Percentiles rank a stretch among this genome's conserved stretches.
Conservation (phyloP, 2,888 invertebrate species). For the Anaspis maculata region DNA sequence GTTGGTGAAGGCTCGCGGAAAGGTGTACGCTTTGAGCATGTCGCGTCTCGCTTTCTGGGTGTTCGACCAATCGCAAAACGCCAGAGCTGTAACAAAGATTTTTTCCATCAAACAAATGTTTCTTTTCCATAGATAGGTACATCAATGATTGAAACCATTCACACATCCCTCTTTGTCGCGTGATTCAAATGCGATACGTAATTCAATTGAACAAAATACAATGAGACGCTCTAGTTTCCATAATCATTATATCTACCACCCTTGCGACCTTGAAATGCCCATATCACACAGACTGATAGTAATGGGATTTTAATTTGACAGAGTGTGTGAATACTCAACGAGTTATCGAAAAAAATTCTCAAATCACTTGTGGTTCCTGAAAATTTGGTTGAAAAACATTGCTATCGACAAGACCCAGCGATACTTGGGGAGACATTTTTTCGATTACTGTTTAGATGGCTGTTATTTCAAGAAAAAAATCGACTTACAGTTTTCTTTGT, state of each 20-base stretch:
- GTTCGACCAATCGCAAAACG: slow-evolving; percentile 62
- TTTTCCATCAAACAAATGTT: slow-evolving; percentile 1
- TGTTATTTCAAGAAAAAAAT: slow-evolving; percentile 1
- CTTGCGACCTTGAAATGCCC: no score
- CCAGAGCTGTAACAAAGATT: slow-evolving; percentile 45
- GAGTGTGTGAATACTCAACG: no score
- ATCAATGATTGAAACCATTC: background rate
- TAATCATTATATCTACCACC: no score
- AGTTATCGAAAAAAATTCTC: no score
- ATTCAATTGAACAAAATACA: no score
- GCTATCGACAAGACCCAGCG: no score
- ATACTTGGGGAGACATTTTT: no score
- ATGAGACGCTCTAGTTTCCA: no score
- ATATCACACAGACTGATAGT: no score
- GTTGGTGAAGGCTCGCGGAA: slow-evolving; percentile 49
- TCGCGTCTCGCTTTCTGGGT: slow-evolving; percentile 53
- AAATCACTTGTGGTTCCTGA: no score
- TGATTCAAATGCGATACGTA: background rate
- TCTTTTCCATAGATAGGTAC: background rate
- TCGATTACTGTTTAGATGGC: slow-evolving; percentile 4
- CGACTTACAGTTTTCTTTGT: slow-evolving; percentile 61
- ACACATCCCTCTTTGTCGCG: background rate
- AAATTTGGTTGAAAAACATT: no score
- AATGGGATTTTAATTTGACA: no score
- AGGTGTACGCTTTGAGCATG: slow-evolving; percentile 50